Evolutionary conservation across 1,140 invertebrate species (phyloP).

Genomic region (Leptopilina clavipes): DNA sequence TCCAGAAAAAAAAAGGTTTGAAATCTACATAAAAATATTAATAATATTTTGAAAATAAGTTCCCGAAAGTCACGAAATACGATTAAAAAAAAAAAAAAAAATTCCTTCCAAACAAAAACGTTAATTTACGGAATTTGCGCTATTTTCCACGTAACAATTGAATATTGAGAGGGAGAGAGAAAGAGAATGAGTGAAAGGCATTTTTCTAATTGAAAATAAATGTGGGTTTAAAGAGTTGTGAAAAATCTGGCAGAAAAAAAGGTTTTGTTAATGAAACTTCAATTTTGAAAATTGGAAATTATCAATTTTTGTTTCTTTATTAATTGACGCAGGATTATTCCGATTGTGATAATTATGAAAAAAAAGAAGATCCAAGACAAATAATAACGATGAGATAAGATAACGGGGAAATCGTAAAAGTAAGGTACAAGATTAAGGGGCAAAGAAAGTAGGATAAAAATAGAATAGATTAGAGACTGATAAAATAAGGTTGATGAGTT

Average conservation of each 20-base stretch:
- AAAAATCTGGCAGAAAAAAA: neutral
- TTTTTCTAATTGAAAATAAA: neutral
- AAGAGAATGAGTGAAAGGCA: neutral
- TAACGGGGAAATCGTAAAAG: neutral
- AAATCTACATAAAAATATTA: neutral
- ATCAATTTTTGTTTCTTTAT: neutral
- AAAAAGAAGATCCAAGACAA: constrained; percentile 17
- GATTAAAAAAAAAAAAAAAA: constrained; percentile 33
- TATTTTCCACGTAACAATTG: constrained; percentile 1
- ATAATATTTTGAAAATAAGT: neutral
- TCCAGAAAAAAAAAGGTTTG: neutral
- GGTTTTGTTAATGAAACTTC: neutral
- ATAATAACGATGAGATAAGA: neutral
- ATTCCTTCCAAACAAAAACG: constrained; percentile 19
- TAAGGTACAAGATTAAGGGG: constrained; percentile 37
- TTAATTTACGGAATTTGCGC: neutral
- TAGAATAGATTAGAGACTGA: constrained; percentile 14
- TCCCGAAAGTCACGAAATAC: constrained; percentile 27
- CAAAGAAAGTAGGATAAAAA: constrained; percentile 17
- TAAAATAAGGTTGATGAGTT: constrained; percentile 13
- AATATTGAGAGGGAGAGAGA: neutral
- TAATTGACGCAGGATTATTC: too few relatives aligned
- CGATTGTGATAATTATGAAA: neutral
- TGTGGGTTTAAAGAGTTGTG: neutral
- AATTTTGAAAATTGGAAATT: neutral